A percentile compares a stretch with the other conserved stretches of the same genome.
phyloP scores from a whole-genome alignment of 2,888 invertebrate species.

The Megaustenia siamemsis region DNA sequence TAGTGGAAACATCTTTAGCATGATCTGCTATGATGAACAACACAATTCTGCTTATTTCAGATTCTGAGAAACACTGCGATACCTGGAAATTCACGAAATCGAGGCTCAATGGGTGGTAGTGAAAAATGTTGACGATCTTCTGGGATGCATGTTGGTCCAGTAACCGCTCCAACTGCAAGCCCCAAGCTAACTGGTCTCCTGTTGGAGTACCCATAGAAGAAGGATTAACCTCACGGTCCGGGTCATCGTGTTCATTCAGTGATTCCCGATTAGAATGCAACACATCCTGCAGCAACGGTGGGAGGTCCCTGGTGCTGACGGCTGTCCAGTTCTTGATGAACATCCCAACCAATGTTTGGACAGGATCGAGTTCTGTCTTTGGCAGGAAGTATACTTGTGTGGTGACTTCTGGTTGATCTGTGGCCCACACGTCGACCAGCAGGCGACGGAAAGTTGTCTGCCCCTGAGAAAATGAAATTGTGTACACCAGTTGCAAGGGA shows the following conservation, averaged over 20 bases:
- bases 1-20: slow-evolving; percentile 12
- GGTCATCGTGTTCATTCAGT: background rate
- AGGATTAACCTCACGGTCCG: background rate
- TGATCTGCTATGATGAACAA: slow-evolving; percentile 29
- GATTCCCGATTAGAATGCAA: background rate
- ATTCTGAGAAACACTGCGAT: slow-evolving; percentile 43
- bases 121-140: slow-evolving; percentile 50
- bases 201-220: background rate
- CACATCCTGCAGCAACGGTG: background rate
- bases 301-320: background rate
- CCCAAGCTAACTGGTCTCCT: slow-evolving; percentile 40
- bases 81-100: slow-evolving; percentile 47
- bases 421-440: slow-evolving; percentile 50
- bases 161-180: slow-evolving; percentile 20
- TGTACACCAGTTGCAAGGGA: too few species aligned
- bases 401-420: slow-evolving; percentile 28
- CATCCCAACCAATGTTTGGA: slow-evolving; percentile 30
- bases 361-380: background rate
- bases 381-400: slow-evolving; percentile 52
- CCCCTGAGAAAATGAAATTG: slow-evolving; percentile 14
- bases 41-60: slow-evolving; percentile 33
- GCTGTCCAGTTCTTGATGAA: slow-evolving; percentile 38
- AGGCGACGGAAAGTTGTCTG: slow-evolving; percentile 20
- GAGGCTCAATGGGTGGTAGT: slow-evolving; percentile 43
- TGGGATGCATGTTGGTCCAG: slow-evolving; percentile 30